A percentile compares a stretch with the other conserved stretches of the same genome.
These are phyloP conservation scores for Thinocorus orbignyianus DNA, from an alignment of 2,113 vertebrate genomes.

Conservation along the genomic window DNA sequence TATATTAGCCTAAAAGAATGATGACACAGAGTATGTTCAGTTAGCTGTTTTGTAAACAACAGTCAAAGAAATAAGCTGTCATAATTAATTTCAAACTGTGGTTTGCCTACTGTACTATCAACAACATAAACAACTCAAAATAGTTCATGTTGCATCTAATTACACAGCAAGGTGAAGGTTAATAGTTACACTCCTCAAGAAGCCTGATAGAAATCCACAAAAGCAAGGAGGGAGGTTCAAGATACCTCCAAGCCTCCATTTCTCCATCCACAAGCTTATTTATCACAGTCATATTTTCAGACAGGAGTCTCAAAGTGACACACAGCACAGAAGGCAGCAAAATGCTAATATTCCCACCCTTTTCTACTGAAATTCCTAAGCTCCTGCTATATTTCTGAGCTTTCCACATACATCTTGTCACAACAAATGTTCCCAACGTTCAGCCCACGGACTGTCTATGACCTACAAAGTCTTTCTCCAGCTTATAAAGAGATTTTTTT, in stretches of 20 bases:
- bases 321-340: neutral
- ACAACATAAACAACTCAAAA: neutral
- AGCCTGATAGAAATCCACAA: neutral
- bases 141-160: neutral
- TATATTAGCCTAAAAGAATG: slow-evolving; percentile 83
- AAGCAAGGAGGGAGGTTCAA: neutral
- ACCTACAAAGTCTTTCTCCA: neutral
- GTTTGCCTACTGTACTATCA: neutral
- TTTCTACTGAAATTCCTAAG: neutral
- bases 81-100: neutral
- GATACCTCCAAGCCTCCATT: neutral
- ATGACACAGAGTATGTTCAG: neutral
- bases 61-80: neutral
- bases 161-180: neutral
- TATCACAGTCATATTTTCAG: neutral
- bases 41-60: neutral
- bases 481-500: neutral
- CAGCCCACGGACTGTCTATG: neutral
- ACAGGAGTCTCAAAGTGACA: neutral
- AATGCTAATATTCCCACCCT: neutral
- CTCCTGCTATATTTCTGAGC: neutral
- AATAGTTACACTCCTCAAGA: neutral
- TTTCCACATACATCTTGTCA: neutral
- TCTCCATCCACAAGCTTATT: neutral
- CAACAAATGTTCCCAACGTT: neutral